Percentiles rank a stretch among this genome's conserved stretches.
These are phyloP conservation scores for Hypocryptadius cinnamomeus DNA, from an alignment of 2,113 vertebrate genomes.

Conservation along the genomic window DNA sequence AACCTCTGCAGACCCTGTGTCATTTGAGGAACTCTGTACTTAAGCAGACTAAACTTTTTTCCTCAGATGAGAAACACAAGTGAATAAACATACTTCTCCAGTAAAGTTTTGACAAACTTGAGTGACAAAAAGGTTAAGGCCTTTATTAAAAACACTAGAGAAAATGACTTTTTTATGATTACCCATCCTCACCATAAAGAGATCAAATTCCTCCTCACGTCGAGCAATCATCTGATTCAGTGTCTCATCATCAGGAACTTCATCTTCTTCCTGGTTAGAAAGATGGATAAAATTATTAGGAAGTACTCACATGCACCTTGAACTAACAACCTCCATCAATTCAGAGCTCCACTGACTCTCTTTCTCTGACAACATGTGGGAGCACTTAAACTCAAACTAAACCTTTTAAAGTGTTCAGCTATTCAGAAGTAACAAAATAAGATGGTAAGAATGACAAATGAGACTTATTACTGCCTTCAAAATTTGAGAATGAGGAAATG, in stretches of 20 bases:
- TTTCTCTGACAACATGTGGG: background rate
- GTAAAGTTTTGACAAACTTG: background rate
- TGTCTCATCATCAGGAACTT: conserved; percentile 89
- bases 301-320: background rate
- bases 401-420: background rate
- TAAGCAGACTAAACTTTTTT: background rate
- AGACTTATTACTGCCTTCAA: background rate
- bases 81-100: background rate
- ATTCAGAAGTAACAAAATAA: background rate
- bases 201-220: conserved; percentile 86
- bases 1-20: background rate
- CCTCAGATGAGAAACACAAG: background rate
- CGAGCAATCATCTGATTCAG: conserved; percentile 92
- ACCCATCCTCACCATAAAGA: conserved; percentile 80
- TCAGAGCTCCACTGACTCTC: background rate
- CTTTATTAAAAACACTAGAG: background rate
- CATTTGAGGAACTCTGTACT: background rate
- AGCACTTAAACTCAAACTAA: background rate
- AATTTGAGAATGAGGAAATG: background rate
- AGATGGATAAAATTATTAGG: background rate
- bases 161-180: background rate
- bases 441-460: background rate
- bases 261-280: conserved; percentile 82
- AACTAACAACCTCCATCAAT: background rate
- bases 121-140: background rate